Conservation (phyloP, 2,797 vertebrate genomes). For the Dipus sagitta region DNA sequence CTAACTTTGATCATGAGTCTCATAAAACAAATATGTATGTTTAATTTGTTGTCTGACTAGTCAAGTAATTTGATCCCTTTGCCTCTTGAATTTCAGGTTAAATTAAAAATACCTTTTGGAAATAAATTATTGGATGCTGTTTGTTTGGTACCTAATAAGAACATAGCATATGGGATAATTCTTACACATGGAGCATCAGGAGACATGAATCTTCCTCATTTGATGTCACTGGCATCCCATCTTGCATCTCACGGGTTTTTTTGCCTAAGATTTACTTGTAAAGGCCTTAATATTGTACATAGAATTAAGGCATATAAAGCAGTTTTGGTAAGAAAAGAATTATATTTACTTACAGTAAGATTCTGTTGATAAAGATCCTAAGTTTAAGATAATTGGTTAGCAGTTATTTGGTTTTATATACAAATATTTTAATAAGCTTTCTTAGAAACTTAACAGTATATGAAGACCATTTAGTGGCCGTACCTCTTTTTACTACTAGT, state of each 20-base stretch:
- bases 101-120: constrained; percentile 93
- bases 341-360: constrained; percentile 51
- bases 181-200: constrained; percentile 96
- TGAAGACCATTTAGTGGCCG: background rate
- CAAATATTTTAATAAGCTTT: constrained; percentile 36
- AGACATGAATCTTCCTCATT: constrained; percentile 94
- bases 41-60: constrained; percentile 61
- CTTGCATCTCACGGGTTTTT: constrained; percentile 90
- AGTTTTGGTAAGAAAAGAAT: constrained; percentile 90
- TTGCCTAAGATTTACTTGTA: constrained; percentile 96
- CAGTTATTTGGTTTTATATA: constrained; percentile 56
- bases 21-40: constrained; percentile 10
- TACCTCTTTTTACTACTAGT: background rate
- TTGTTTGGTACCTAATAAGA: constrained; percentile 88
- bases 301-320: constrained; percentile 93
- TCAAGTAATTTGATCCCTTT: constrained; percentile 56
- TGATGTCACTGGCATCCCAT: constrained; percentile 90
- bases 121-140: constrained; percentile 90
- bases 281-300: constrained; percentile 92
- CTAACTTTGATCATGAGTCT: constrained; percentile 55
- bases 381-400: constrained; percentile 63
- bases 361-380: constrained; percentile 67
- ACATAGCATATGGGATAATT: constrained; percentile 88
- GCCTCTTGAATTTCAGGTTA: constrained; percentile 89
- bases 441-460: constrained; percentile 38